Conservation (phyloP, 2,797 vertebrate species). For the Ptychadena robeensis region DNA sequence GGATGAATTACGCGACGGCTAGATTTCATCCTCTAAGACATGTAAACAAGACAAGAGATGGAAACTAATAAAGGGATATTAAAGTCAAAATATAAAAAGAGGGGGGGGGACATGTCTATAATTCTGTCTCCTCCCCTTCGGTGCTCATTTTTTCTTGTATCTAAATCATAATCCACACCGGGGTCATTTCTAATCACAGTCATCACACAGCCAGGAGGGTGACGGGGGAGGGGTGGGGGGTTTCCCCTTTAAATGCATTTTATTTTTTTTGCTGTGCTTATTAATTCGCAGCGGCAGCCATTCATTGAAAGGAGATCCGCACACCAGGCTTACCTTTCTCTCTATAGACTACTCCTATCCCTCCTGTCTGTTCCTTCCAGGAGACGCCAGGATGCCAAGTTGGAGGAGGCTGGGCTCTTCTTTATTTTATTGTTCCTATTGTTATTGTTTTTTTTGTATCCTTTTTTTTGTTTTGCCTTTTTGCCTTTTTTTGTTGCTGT, state of each 20-base stretch:
- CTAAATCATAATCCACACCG: conserved; percentile 21
- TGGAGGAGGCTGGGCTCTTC: conserved; percentile 45
- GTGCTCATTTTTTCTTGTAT: background rate
- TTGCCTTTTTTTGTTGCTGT: conserved; percentile 27
- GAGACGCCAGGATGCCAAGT: conserved; percentile 50
- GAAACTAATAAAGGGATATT: conserved; percentile 9
- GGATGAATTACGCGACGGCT: background rate
- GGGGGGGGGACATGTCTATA: background rate
- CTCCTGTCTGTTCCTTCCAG: conserved; percentile 30
- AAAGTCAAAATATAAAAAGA: conserved; percentile 26
- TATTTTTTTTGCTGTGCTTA: conserved; percentile 22
- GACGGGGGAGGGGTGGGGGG: background rate
- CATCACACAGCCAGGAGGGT: conserved; percentile 1
- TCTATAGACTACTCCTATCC: conserved; percentile 46
- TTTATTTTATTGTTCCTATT: conserved; percentile 25
- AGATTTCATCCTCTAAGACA: background rate
- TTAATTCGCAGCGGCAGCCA: conserved; percentile 52
- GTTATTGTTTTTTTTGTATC: conserved; percentile 30
- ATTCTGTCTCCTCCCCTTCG: conserved; percentile 37
- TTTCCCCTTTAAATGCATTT: conserved; percentile 50
- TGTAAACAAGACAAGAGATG: conserved; percentile 35
- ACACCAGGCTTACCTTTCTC: conserved; percentile 49
- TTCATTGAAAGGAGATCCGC: conserved; percentile 49
- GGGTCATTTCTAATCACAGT: conserved; percentile 32
- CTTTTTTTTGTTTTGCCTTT: conserved; percentile 5